Percentiles rank a stretch among this genome's conserved stretches.
phyloP scores from a whole-genome alignment of 2,888 invertebrate species.

The Ormia ochracea region DNA sequence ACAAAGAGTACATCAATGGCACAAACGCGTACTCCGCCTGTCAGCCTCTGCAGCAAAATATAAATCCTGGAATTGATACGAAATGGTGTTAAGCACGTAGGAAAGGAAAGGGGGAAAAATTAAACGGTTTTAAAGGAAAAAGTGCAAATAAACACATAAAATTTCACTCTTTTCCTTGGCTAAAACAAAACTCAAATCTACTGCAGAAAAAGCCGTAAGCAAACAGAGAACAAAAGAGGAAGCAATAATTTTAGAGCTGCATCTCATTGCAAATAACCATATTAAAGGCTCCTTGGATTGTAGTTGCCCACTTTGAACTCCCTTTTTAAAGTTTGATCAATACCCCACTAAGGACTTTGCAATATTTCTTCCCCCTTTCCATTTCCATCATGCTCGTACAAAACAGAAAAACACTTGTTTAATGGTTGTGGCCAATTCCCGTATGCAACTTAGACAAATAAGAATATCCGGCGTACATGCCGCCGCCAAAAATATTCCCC shows the following conservation, averaged over 20 bases:
- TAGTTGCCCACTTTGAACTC: conserved; percentile 30
- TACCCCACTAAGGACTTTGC: not conserved
- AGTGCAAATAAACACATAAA: conserved; percentile 56
- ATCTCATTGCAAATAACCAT: not conserved
- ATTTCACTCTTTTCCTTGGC: conserved; percentile 17
- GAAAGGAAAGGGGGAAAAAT: conserved; percentile 1
- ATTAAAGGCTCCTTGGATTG: not conserved
- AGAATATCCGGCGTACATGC: not conserved
- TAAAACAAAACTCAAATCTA: not conserved
- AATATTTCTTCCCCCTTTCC: too few species aligned
- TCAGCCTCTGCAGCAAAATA: not conserved
- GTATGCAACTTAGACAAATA: too few species aligned
- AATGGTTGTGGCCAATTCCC: conserved; percentile 20
- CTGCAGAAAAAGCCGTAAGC: conserved; percentile 11
- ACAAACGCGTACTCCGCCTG: not conserved
- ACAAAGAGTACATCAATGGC: not conserved
- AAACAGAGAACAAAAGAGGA: not conserved
- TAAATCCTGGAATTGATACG: not conserved
- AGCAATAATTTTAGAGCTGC: conserved; percentile 19
- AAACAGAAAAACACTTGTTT: conserved; percentile 29
- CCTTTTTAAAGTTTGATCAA: conserved; percentile 19
- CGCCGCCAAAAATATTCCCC: conserved; percentile 33
- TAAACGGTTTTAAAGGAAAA: conserved; percentile 35
- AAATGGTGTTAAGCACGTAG: conserved; percentile 4
- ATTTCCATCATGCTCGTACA: not conserved